A percentile compares a stretch with the other conserved stretches of the same genome.
phyloP scores from a whole-genome alignment of 2,888 invertebrate genomes.

The Philereme vetulata region DNA sequence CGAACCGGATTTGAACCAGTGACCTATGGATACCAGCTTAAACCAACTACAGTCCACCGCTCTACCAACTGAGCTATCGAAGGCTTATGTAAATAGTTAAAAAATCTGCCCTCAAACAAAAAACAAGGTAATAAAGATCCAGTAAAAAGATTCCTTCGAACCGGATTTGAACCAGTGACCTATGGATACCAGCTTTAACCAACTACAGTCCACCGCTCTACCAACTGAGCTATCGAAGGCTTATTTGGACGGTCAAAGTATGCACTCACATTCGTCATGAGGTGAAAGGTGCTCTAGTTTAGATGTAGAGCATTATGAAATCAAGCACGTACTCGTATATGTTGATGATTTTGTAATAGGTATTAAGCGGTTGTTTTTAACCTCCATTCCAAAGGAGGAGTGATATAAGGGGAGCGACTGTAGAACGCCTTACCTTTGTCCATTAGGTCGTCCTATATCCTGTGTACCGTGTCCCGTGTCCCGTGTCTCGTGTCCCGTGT shows the following conservation, averaged over 20 bases:
- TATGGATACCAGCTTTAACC: conserved; percentile 74
- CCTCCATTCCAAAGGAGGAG: too few relatives aligned
- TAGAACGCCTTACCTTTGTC: too few relatives aligned
- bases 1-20: conserved; percentile 86
- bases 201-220: conserved; percentile 83
- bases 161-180: conserved; percentile 86
- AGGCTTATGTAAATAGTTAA: conserved; percentile 47
- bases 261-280: conserved; percentile 3
- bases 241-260: background rate
- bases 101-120: background rate
- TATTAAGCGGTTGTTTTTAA: too few relatives aligned
- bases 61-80: conserved; percentile 85
- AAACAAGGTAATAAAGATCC: background rate
- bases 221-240: conserved; percentile 84
- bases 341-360: conserved; percentile 2
- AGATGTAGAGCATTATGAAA: conserved; percentile 16
- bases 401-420: too few relatives aligned
- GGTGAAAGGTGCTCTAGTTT: conserved; percentile 49
- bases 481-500: too few relatives aligned
- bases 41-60: conserved; percentile 79
- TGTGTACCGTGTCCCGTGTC: too few relatives aligned
- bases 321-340: background rate
- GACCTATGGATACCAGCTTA: conserved; percentile 82
- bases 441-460: too few relatives aligned
- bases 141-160: conserved; percentile 74